phyloP scores from a whole-genome alignment of 2,888 invertebrate species.

The Leptogaster cylindrica region DNA sequence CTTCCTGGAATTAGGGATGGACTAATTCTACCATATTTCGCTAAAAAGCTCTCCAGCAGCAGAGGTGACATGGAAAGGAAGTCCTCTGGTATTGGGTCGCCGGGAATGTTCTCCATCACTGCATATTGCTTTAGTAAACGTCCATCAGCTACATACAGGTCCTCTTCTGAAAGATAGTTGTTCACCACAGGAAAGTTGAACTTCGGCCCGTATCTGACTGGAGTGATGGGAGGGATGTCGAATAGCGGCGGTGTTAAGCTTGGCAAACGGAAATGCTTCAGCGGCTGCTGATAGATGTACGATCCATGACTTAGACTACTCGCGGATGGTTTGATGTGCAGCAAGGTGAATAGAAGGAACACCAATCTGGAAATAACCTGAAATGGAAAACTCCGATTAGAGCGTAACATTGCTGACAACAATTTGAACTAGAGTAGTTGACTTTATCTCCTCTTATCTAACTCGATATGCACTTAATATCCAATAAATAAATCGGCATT shows the following conservation, averaged over 20 bases:
- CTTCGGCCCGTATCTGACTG: conserved; percentile 2
- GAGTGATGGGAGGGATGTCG: conserved; percentile 1
- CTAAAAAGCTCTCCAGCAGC: conserved; percentile 52
- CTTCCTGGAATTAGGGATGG: conserved; percentile 26
- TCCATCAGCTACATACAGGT: conserved; percentile 56
- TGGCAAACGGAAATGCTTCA: neutral
- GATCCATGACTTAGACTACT: conserved; percentile 8
- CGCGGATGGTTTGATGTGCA: neutral
- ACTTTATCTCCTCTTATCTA: too few relatives aligned
- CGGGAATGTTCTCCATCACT: conserved; percentile 59
- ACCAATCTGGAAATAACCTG: conserved; percentile 20
- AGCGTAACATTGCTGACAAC: too few relatives aligned
- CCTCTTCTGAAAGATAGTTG: conserved; percentile 45
- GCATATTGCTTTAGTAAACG: conserved; percentile 60
- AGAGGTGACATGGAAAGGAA: conserved; percentile 51
- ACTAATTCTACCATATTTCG: conserved; percentile 48
- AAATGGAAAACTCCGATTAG: conserved; percentile 10
- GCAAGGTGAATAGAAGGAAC: conserved; percentile 17
- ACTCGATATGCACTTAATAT: too few relatives aligned
- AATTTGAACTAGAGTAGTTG: too few relatives aligned
- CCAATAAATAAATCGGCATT: too few relatives aligned
- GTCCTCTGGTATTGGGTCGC: conserved; percentile 55
- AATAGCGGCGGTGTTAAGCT: neutral
- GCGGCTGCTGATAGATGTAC: conserved; percentile 22
- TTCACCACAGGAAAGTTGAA: conserved; percentile 1